Evolutionary conservation across 2,888 invertebrate species (phyloP).

Genomic region (Bhutanitis thaidina): DNA sequence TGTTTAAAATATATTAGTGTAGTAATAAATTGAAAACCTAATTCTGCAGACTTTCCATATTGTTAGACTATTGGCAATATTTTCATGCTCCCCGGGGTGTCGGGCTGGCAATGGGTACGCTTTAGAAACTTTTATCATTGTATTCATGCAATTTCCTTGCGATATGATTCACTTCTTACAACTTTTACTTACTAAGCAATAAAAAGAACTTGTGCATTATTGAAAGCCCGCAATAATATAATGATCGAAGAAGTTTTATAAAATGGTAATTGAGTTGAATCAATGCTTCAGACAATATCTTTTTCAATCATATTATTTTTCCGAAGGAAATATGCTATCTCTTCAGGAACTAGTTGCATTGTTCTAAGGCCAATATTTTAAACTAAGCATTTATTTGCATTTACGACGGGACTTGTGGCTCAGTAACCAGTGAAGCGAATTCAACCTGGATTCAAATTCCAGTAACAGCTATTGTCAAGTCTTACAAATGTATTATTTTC

Average conservation of each 20-base stretch:
- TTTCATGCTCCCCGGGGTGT: constrained; percentile 5
- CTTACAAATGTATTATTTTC: too few species aligned
- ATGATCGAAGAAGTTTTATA: constrained; percentile 9
- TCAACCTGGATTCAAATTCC: too few species aligned
- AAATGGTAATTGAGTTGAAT: constrained; percentile 14
- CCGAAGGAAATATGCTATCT: neutral
- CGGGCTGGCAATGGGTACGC: constrained; percentile 3
- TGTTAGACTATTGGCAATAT: constrained; percentile 13
- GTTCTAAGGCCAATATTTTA: too few species aligned
- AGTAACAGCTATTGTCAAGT: too few species aligned
- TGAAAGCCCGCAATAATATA: constrained; percentile 17
- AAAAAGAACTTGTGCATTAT: constrained; percentile 2
- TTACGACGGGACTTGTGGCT: too few species aligned
- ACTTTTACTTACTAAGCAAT: constrained; percentile 13
- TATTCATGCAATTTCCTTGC: constrained; percentile 3
- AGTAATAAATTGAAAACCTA: neutral
- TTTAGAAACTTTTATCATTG: constrained; percentile 18
- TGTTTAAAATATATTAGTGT: neutral
- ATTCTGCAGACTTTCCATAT: neutral
- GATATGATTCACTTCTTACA: constrained; percentile 14
- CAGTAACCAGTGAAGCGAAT: too few species aligned
- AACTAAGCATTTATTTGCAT: too few species aligned
- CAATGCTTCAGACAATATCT: neutral
- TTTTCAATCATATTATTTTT: neutral
- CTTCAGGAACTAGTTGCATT: too few species aligned